Evolutionary conservation across 2,888 invertebrate genomes (phyloP), one percentile per base, ranked within the genome.

Genomic region (Molorchus minor): DNA sequence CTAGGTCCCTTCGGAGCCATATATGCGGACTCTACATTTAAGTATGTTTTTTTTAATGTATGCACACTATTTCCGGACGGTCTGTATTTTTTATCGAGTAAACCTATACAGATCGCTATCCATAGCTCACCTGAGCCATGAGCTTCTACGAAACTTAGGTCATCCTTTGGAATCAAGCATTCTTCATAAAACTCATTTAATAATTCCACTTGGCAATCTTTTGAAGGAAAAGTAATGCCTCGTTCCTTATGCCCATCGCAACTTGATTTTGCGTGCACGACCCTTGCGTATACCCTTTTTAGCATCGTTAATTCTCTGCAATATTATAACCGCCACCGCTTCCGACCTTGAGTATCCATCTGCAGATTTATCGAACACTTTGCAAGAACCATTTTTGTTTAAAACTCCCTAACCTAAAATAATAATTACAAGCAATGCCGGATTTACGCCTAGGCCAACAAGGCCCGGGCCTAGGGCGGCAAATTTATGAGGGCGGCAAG

Each of bases 291-390:
- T 12, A 84, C 74, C 35, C 86, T 72, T 51, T 78, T 81, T n/a
- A 1, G 84, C 82, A 51, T 78, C 73, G 58, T 78, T 76, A 1
- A 78, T 85, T 68, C 88, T 91, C 77, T 94, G 93, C 13, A 94
- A 75, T 69, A 89, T 87, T 33, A 90, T 74, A 0, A 88, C 87
- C 2, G 85, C 86, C 2, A 93, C 82, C 0, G 91, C 88, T 79
- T 94, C 94, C n/a, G 93, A 89, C 8, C 94, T 86, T 0, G 88
- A 89, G 71, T 94, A 94, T 0, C 94, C 94, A 70, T 89, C 86
- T 16, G 90, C 92, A 44, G 86, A 84, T 63, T 88, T 88, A 80
- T 98, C 98, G 76, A 98, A 97, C 36, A 92, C 90, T 75, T 94
- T 93, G 80, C 96, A 97, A 45, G 86, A 85, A 0, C 97, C 97